These are phyloP conservation scores for Cassiopea xamachana DNA, from an alignment of 30 jellyfish, hydroid and myxozoan genomes.

Conservation along the genomic window DNA sequence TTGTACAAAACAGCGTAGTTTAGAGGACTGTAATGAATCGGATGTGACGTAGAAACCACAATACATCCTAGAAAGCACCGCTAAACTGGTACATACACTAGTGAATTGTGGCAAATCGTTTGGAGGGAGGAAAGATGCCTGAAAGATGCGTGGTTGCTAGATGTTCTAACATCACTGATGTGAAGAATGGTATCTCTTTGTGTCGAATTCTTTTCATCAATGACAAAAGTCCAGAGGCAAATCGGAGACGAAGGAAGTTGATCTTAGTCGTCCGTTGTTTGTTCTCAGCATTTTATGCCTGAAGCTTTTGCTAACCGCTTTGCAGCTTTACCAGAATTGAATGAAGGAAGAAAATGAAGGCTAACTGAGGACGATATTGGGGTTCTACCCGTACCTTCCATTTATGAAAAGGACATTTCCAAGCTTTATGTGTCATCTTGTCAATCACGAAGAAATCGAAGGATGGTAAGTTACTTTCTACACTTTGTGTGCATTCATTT, in stretches of 20 bases:
- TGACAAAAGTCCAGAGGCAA: too few relatives aligned
- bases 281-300: background rate
- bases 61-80: background rate
- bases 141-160: background rate
- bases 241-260: too few relatives aligned
- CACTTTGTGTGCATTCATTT: background rate
- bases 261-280: too few relatives aligned
- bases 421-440: background rate
- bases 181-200: background rate
- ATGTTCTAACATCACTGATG: background rate
- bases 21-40: background rate
- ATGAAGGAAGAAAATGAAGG: background rate
- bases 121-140: background rate
- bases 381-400: background rate
- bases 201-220: too few relatives aligned
- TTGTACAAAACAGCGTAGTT: background rate
- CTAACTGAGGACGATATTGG: background rate
- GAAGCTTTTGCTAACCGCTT: background rate
- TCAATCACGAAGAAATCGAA: background rate
- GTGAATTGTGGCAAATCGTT: background rate
- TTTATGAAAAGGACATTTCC: background rate
- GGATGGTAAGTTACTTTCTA: background rate
- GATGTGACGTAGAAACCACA: background rate
- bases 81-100: background rate
- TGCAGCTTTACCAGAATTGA: background rate